These are phyloP conservation scores for Tonatia bakeri DNA, from an alignment of 2,113 vertebrate species.

Conservation along the genomic window DNA sequence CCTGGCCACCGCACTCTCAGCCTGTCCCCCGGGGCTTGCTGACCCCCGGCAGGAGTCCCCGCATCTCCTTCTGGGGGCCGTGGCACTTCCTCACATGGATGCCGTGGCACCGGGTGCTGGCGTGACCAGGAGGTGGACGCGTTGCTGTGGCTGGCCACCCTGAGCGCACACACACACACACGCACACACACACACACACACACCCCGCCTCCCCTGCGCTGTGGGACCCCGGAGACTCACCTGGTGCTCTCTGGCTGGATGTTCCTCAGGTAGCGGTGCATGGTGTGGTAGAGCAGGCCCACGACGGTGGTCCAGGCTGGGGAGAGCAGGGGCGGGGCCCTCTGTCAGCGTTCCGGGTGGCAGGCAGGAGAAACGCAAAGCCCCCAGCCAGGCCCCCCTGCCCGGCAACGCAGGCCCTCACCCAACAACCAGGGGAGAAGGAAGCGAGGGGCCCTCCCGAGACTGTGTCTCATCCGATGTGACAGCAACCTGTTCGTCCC, in stretches of 20 bases:
- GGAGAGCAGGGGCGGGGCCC: background rate
- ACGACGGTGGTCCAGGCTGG: constrained; percentile 92
- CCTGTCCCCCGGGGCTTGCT: too few relatives aligned
- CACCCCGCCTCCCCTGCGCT: fast-evolving
- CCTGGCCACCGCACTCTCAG: too few relatives aligned
- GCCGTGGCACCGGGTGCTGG: background rate
- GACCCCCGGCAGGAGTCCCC: too few relatives aligned
- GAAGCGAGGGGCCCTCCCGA: background rate
- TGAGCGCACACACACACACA: fast-evolving
- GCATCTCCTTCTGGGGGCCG: too few relatives aligned
- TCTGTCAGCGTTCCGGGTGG: background rate
- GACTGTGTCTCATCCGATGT: background rate
- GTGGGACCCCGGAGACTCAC: constrained; percentile 78
- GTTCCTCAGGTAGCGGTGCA: constrained; percentile 88
- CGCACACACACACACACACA: fast-evolving
- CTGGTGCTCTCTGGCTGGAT: constrained; percentile 88
- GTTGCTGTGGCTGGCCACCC: fast-evolving
- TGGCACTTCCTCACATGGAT: background rate
- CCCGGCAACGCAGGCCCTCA: fast-evolving
- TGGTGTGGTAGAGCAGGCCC: constrained; percentile 91
- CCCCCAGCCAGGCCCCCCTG: fast-evolving
- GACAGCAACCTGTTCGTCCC: background rate
- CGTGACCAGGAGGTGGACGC: background rate
- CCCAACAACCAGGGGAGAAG: fast-evolving
- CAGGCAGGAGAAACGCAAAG: fast-evolving